Percentiles rank a stretch among this genome's conserved stretches.
Conservation (phyloP, 2,797 vertebrate genomes). For the Rachycentron canadum region DNA sequence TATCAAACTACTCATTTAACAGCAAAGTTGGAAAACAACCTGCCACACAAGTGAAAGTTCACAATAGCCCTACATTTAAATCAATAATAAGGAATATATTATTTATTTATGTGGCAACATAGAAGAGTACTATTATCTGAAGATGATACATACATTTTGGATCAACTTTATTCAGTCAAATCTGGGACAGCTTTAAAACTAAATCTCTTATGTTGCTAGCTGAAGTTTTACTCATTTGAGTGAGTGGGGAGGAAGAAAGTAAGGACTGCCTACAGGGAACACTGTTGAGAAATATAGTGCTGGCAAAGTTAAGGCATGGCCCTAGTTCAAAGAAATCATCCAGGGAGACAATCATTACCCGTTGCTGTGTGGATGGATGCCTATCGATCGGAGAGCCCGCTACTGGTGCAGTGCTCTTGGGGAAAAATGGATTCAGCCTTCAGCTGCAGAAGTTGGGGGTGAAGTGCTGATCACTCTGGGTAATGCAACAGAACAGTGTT, state of each 20-base stretch:
- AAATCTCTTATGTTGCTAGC: not conserved
- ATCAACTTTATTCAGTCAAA: not conserved
- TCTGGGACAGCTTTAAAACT: not conserved
- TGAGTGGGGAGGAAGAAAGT: not conserved
- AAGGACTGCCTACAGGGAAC: conserved; percentile 1
- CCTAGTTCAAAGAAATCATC: conserved; percentile 43
- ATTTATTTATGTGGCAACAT: conserved; percentile 63
- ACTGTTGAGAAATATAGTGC: conserved; percentile 30
- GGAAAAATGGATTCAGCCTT: conserved; percentile 49
- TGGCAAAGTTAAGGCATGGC: conserved; percentile 39
- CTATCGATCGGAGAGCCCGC: conserved; percentile 49
- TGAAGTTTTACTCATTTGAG: conserved; percentile 19
- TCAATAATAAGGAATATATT: conserved; percentile 22
- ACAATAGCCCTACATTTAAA: conserved; percentile 32
- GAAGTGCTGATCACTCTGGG: conserved; percentile 52
- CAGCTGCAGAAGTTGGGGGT: conserved; percentile 27
- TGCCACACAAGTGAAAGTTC: conserved; percentile 15
- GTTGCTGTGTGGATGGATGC: conserved; percentile 41
- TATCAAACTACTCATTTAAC: not conserved
- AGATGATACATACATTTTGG: not conserved
- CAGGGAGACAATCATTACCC: conserved; percentile 40
- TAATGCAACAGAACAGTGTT: conserved; percentile 33
- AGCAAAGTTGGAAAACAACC: not conserved
- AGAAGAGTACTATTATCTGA: not conserved
- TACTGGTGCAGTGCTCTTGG: conserved; percentile 1